Base-by-base conservation (phyloP, 2,888 invertebrate genomes). In the Balanococcus diminutus region DNA sequence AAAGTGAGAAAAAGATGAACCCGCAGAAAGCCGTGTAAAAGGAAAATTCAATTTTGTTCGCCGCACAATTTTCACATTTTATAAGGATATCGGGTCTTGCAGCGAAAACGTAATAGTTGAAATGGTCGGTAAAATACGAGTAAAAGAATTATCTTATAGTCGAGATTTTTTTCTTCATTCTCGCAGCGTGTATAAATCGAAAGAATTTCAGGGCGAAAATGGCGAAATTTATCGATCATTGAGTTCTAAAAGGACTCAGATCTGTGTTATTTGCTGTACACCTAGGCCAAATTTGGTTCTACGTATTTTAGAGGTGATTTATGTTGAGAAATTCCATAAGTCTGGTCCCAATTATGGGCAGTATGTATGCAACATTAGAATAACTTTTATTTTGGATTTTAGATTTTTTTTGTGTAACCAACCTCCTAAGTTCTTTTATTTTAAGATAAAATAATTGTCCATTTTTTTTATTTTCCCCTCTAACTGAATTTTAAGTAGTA, bases 111-210 rank as follows among this genome's bases (percentile, higher is more conserved):
- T 72, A 72, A 72, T 72, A 28, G 72, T 25, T 42, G 72, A 72
- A 72, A 72, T 72, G 14, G 72, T 72, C 72, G 25, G 72, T 72
- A 72, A 72, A 72, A 72, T 72, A 72, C 72, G 72, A 72, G 72
- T 72, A 72, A 72, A 72, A 72, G 72, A 72, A 72, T 72, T 25
- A 72, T 72, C 72, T 72, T 72, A 16, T 42, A 42, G 11, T 28
- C 22, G 28, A 31, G 31, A 22, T 11, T 22, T 56, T 56, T 56
- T 56, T 56, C 22, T 56, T 22, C 56, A 28, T 8, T 72, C 31
- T 0, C 19, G 56, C 56, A 11, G 31, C 31, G 22, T 72, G 31
- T 31, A 28, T 72, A 72, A 72, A 25, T 72, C 31, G 28, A 14
- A 28, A 5, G 72, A 72, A 72, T 72, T 16, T 31, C 4, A 4